Conservation (phyloP, 2,113 vertebrate genomes). For the Lasiurus borealis region DNA sequence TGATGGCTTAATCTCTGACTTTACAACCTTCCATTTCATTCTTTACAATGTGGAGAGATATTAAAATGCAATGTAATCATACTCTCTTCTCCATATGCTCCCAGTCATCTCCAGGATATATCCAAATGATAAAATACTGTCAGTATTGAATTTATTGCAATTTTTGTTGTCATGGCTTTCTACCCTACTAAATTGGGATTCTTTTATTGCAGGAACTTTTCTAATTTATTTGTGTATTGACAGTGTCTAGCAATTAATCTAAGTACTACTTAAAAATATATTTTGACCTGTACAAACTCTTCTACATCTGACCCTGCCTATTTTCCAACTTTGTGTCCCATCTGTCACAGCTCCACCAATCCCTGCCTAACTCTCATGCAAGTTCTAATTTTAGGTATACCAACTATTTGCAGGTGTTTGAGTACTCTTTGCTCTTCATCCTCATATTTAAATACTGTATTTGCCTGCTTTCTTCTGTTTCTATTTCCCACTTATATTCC, state of each 20-base stretch:
- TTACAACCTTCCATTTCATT: neutral
- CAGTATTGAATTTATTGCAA: neutral
- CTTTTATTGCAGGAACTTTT: neutral
- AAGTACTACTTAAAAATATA: neutral
- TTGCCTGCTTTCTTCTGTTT: neutral
- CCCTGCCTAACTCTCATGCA: neutral
- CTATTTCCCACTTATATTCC: neutral
- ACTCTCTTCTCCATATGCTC: neutral
- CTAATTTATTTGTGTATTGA: constrained; percentile 14
- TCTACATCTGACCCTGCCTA: neutral
- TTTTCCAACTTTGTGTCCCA: neutral
- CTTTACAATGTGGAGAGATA: neutral
- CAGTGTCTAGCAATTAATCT: neutral
- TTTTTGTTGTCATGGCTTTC: neutral
- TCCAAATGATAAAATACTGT: neutral
- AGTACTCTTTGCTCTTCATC: neutral
- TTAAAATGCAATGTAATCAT: neutral
- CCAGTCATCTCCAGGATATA: constrained; percentile 14
- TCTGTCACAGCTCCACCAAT: neutral
- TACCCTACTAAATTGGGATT: neutral
- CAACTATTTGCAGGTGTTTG: neutral
- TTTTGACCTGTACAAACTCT: neutral
- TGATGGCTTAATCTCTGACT: neutral
- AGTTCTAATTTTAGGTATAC: neutral
- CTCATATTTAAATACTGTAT: neutral